A percentile compares a stretch with the other conserved stretches of the same genome.
Conservation (phyloP, 2,888 invertebrate species). For the Caenorhabditis sp. region DNA sequence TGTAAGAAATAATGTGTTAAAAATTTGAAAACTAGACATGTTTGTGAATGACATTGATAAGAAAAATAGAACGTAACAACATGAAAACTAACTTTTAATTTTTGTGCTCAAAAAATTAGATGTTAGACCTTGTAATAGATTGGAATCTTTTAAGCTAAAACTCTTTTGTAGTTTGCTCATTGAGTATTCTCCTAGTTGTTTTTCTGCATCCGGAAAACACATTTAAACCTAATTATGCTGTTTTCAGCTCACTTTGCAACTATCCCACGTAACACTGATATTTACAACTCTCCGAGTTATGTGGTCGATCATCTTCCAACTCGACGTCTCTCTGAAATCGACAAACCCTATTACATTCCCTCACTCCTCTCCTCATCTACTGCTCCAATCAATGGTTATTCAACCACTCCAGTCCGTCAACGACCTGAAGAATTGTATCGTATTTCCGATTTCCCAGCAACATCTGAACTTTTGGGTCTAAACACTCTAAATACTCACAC, state of each 20-base stretch:
- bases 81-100: no score
- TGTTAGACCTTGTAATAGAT: no score
- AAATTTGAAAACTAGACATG: no score
- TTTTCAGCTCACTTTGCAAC: constrained; percentile 12
- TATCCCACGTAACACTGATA: constrained; percentile 22
- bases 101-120: no score
- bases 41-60: no score
- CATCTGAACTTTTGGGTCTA: constrained; percentile 28
- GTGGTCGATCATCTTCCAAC: constrained; percentile 36
- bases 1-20: no score
- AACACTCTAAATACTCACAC: constrained; percentile 24
- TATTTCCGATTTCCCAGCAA: constrained; percentile 6
- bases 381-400: constrained; percentile 9
- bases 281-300: constrained; percentile 26
- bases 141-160: no score
- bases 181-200: no score
- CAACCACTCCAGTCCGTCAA: constrained; percentile 27
- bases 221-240: no score
- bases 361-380: constrained; percentile 12
- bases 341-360: constrained; percentile 28
- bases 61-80: no score
- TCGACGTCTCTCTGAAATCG: constrained; percentile 30
- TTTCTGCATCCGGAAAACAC: no score
- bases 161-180: no score
- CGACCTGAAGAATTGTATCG: constrained; percentile 21